These are phyloP conservation scores for Poecilobothrus nobilitatus DNA, from an alignment of 2,888 invertebrate species.

Conservation along the genomic window DNA sequence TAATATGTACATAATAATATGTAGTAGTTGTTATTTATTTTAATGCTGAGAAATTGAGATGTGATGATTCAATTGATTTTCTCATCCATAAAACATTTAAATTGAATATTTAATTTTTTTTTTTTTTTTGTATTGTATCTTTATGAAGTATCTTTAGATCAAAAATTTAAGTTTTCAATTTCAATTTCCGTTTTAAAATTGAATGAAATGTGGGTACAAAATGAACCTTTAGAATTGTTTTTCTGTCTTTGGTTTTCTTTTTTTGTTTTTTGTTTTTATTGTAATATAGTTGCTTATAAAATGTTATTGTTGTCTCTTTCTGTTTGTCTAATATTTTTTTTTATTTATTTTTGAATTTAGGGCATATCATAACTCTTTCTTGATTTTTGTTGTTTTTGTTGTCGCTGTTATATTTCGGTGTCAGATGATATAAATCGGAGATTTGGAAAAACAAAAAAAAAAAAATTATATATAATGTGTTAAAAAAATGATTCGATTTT, in stretches of 20 bases:
- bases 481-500: not conserved
- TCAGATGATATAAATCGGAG: conserved; percentile 1
- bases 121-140: not conserved
- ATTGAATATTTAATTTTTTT: not conserved
- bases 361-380: conserved; percentile 3
- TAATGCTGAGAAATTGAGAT: conserved; percentile 2
- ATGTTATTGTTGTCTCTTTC: not conserved
- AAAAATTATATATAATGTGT: not conserved
- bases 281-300: not conserved
- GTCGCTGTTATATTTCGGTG: not conserved
- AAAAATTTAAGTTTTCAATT: not conserved
- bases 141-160: not conserved
- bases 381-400: not conserved
- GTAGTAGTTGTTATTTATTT: too few species aligned
- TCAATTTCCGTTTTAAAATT: not conserved
- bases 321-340: not conserved
- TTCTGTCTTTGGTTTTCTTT: not conserved
- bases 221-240: not conserved
- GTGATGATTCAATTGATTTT: conserved; percentile 6
- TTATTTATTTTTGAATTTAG: not conserved
- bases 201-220: conserved; percentile 3
- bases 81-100: conserved; percentile 1
- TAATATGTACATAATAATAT: too few species aligned
- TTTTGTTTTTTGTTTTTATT: not conserved
- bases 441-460: not conserved